Percentiles rank a stretch among this genome's conserved stretches.
Conservation (phyloP, 2,113 vertebrate genomes). For the Sialia sialis region DNA sequence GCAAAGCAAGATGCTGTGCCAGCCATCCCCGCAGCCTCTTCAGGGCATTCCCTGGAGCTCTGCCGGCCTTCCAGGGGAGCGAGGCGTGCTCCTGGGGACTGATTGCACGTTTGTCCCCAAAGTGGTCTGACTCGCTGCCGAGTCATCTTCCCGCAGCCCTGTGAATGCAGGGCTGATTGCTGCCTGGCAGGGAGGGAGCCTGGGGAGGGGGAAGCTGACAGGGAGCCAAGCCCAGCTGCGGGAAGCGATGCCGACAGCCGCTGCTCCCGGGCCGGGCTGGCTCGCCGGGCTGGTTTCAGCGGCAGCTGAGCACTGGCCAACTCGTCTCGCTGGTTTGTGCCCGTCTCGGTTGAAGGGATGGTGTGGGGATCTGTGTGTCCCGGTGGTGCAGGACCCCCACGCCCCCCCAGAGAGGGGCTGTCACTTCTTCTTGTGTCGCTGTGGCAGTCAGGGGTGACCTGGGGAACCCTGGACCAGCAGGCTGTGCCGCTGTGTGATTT, state of each 20-base stretch:
- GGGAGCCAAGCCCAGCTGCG: constrained; percentile 49
- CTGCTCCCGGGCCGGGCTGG: not conserved
- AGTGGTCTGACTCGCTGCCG: constrained; percentile 46
- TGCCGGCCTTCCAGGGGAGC: not conserved
- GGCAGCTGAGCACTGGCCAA: not conserved
- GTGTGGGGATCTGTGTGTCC: not conserved
- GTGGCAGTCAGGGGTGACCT: not conserved
- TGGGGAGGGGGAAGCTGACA: not conserved
- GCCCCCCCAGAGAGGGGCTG: not conserved
- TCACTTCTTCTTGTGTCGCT: not conserved
- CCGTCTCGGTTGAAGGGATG: accelerated
- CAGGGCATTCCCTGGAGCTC: not conserved
- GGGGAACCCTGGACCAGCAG: accelerated
- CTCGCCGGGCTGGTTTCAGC: not conserved
- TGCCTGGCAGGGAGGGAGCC: not conserved
- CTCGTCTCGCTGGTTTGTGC: not conserved
- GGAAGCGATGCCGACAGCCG: not conserved
- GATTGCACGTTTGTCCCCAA: constrained; percentile 40
- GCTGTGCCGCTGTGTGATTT: not conserved
- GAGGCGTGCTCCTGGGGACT: not conserved
- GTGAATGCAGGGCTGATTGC: constrained; percentile 57
- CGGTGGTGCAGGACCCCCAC: accelerated
- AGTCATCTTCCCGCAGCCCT: constrained; percentile 44
- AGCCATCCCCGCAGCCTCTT: not conserved
- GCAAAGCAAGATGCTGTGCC: not conserved